Base-by-base conservation (phyloP, 2,888 invertebrate species). In the Euplexia lucipara region DNA sequence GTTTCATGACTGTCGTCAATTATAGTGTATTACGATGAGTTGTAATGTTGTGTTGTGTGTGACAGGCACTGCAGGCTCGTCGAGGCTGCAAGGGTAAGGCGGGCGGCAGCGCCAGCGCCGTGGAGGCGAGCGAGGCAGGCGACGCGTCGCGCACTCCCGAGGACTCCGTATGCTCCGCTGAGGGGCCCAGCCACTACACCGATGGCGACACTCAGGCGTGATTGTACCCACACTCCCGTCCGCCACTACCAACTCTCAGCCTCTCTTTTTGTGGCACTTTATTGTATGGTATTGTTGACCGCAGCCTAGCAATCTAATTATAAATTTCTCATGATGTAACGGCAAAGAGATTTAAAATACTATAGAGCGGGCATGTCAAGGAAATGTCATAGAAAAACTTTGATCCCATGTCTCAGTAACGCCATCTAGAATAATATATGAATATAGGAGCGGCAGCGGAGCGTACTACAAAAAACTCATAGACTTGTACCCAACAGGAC, bases 141-240 rank as follows among this genome's bases (percentile, higher is more conserved):
- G 98, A 98, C 92, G 97, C 97, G 56, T 98, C 98, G 22, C 96
- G 98, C 76, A 98, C 98, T 18, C 98, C 98, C 12, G 98, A 98
- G 91, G 98, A 98, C 92, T 98, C 98, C 1, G 98, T 98, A 45
- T 98, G 98, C 92, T 98, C 98, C 83, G 97, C 96, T 78, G 98
- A 98, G 92, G 98, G 98, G 3, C 97, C 97, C 68, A 97, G 97
- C 73, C 97, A 96, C 84, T 96, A 96, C 87, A 96, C 96, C 45
- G 96, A 96, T 78, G 96, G 95, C 64, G 95, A 96, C 81, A 92
- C 94, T 68, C 93, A 92, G 59, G 92, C 95, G 86, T 95, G 91
- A 93, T 90, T 73, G 44, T 39, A 57, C 64, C 42, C 45, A 14
- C 61, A 71, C 71, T 47, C 44, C 56, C 39, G 37, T 41, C 52